Percentiles rank a stretch among this genome's conserved stretches.
These are phyloP conservation scores for Leptobrachium ailaonicum DNA, from an alignment of 2,113 vertebrate genomes.

Conservation along the genomic window DNA sequence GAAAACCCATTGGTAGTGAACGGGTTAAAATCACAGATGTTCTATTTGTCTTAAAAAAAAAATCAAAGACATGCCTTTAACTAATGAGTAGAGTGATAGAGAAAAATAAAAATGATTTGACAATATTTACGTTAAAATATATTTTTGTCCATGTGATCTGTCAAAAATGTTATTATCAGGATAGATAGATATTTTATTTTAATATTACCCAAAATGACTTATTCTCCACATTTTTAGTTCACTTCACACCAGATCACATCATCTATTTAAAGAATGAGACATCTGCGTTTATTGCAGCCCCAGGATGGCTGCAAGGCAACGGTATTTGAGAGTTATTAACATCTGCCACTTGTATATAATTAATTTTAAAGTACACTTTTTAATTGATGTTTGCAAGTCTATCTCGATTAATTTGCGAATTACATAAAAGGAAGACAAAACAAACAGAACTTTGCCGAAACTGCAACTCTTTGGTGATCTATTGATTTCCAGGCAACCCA, in stretches of 20 bases:
- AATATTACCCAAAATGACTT: background rate
- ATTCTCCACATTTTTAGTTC: background rate
- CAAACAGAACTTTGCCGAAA: background rate
- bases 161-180: too few relatives aligned
- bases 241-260: background rate
- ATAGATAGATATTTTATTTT: background rate
- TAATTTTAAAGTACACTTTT: constrained; percentile 15
- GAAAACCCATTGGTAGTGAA: too few relatives aligned
- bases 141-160: too few relatives aligned
- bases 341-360: constrained; percentile 28
- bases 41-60: too few relatives aligned
- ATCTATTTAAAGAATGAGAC: constrained; percentile 17
- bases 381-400: constrained; percentile 5
- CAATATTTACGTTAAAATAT: too few relatives aligned
- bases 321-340: constrained; percentile 20
- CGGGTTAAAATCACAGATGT: too few relatives aligned
- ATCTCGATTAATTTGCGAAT: background rate
- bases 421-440: background rate
- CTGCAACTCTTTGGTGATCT: too few relatives aligned
- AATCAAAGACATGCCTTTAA: too few relatives aligned
- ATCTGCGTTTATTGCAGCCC: constrained; percentile 2
- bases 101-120: too few relatives aligned
- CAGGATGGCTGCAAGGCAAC: background rate
- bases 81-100: too few relatives aligned
- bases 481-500: too few relatives aligned